These are phyloP conservation scores for Myodes glareolus DNA, from an alignment of 2,113 vertebrate genomes.

Conservation along the genomic window DNA sequence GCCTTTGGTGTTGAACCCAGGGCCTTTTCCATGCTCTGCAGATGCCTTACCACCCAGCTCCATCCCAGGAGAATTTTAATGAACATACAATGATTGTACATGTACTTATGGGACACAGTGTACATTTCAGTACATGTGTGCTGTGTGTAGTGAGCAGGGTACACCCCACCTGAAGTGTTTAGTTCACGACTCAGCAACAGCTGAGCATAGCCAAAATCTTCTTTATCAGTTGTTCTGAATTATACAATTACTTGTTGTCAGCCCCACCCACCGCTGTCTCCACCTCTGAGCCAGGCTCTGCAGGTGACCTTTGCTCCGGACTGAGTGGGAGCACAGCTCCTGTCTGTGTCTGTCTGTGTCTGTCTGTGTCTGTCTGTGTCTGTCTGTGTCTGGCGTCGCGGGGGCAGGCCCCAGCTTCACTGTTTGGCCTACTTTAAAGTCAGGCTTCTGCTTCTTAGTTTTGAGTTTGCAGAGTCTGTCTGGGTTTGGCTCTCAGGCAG, in stretches of 20 bases:
- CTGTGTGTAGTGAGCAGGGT: not conserved
- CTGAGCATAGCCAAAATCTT: not conserved
- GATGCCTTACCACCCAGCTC: not conserved
- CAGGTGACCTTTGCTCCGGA: not conserved
- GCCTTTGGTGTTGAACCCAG: not conserved
- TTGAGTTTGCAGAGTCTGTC: not conserved
- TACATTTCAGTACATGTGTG: not conserved
- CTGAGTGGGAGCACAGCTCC: not conserved
- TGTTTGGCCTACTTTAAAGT: not conserved
- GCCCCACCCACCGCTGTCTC: not conserved
- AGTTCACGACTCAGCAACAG: not conserved
- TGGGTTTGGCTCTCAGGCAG: not conserved
- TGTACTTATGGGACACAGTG: not conserved
- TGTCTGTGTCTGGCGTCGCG: not conserved
- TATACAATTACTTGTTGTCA: not conserved
- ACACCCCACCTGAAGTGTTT: no score
- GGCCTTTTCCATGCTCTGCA: not conserved
- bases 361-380: not conserved
- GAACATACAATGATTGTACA: not conserved
- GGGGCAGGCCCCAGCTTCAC: not conserved
- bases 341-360: not conserved
- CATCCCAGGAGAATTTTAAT: not conserved
- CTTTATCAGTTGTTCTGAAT: not conserved
- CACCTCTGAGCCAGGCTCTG: not conserved
- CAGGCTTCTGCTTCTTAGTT: not conserved